Conservation (phyloP, 2,113 vertebrate species). For the Eptesicus fuscus region DNA sequence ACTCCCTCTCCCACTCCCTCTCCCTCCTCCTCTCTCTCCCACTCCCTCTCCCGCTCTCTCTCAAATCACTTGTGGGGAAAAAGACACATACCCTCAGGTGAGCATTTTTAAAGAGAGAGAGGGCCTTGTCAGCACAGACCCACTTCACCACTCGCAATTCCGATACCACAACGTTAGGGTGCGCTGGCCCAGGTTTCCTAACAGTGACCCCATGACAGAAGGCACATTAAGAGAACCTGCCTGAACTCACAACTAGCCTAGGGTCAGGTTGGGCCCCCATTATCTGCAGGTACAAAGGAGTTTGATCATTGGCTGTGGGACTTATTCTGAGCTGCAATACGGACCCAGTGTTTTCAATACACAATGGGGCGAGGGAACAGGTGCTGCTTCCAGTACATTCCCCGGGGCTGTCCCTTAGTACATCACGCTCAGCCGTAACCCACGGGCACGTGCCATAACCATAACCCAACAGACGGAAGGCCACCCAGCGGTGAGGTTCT, state of each 20-base stretch:
- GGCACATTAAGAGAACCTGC: not conserved
- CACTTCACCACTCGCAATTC: not conserved
- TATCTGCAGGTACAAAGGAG: not conserved
- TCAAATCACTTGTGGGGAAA: not conserved
- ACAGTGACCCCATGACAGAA: not conserved
- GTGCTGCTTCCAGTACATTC: rapidly evolving
- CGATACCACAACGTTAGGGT: not conserved
- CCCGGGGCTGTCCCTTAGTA: not conserved
- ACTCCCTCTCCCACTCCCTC: not conserved
- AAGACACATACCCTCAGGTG: not conserved
- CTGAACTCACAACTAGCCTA: rapidly evolving
- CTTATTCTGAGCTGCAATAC: not conserved
- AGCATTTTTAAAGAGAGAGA: not conserved
- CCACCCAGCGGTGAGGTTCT: rapidly evolving
- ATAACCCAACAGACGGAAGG: not conserved
- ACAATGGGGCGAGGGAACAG: not conserved
- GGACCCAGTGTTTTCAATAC: not conserved
- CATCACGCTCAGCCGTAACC: not conserved
- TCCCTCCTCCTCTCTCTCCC: no score
- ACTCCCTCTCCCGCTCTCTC: no score
- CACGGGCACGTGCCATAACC: not conserved
- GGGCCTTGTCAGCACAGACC: not conserved
- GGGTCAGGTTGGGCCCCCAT: not conserved
- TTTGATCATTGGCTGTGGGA: not conserved
- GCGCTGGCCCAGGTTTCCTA: not conserved